Base-by-base conservation (phyloP, 2,113 vertebrate species). In the Triplophysa tibetana region DNA sequence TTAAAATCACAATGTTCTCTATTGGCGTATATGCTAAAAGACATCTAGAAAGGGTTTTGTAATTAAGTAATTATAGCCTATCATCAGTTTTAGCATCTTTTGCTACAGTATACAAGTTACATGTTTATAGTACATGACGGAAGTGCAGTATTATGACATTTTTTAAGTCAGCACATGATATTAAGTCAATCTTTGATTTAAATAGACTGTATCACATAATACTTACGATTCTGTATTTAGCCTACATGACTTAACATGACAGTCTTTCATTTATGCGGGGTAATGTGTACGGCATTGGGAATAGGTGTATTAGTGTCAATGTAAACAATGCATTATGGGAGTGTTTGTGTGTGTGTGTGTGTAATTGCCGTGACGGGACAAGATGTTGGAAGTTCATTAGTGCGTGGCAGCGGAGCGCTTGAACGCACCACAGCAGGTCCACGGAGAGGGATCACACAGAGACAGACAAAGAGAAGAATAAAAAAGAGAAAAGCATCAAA, bases 281-380 rank as follows among this genome's bases (percentile, higher is more conserved):
- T 75, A 29, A 38, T 21, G 13, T 60, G 70, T 73, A 73, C 11
- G 60, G 63, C 56, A 21, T 26, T 78, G 75, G 68, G 38, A 77
- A 63, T 60, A 52, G 10, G 64, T 75, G 70, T 68, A 58, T 74
- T 66, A 75, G 4, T 75, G 45, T 81, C 75, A 83, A 79, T 86
- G 84, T 88, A 81, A 77, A 65, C 75, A 79, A 72, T 64, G 85
- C 78, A 86, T 85, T 88, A 87, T 82, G 90, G 92, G 90, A 73
- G 82, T 78, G 52, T 70, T 70, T 78, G 69, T 81, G 75, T 76
- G 52, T 73, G 81, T 78, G 81, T 81, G 84, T 76, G 84, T 75
- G 74, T 83, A 81, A 92, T 92, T 93, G 92, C 87, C 91, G 90
- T 93, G 91, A 92, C 92, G 89, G 89, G 89, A 91, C 91, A 92